Evolutionary conservation across 2,797 vertebrate genomes (phyloP), one percentile per base, ranked within the genome.

Genomic region (Hipposideros larvatus): DNA sequence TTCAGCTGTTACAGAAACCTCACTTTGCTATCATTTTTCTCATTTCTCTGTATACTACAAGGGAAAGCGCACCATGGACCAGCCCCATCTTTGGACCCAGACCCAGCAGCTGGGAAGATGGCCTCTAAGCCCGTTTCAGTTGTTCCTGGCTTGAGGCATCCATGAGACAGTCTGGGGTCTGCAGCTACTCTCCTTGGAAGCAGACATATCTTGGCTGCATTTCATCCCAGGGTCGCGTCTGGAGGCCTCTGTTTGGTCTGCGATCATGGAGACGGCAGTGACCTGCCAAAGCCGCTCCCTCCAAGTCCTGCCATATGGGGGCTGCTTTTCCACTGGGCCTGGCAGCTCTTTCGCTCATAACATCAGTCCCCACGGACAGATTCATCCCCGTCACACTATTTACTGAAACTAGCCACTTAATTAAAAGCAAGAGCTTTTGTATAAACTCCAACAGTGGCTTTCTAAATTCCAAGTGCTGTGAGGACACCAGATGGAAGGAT

Each of bases 401-500:
- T 95, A 91, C 87, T 78, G 95, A 97, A 95, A 96, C 59, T 74
- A 68, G 95, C 88, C 96, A 92, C 96, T 95, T 96, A 95, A 97
- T 97, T 91, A 97, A 97, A 97, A 96, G 83, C 57, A 13, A 92
- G 88, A 87, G 94, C 70, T 92, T 97, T 95, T 95, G 94, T 89
- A 91, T 95, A 70, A 89, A 95, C 66, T 89, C 86, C 95, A 96
- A 61, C 55, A 51, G 90, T 87, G 90, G 79, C 70, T 94, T 92
- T 90, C 65, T 91, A 85, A 82, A 87, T 90, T 84, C 70, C 73
- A 55, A 51, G 51, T 73, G 31, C 63, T 78, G 74, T 68, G 79
- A 70, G 89, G 65, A 55, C 24, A 79, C 93, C 93, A 91, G 93
- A 92, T 83, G 85, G 94, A 77, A 89, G 88, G 74, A 57, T 10